Base-by-base conservation (phyloP, 2,888 invertebrate genomes). In the Hypselothyrea guttata region DNA sequence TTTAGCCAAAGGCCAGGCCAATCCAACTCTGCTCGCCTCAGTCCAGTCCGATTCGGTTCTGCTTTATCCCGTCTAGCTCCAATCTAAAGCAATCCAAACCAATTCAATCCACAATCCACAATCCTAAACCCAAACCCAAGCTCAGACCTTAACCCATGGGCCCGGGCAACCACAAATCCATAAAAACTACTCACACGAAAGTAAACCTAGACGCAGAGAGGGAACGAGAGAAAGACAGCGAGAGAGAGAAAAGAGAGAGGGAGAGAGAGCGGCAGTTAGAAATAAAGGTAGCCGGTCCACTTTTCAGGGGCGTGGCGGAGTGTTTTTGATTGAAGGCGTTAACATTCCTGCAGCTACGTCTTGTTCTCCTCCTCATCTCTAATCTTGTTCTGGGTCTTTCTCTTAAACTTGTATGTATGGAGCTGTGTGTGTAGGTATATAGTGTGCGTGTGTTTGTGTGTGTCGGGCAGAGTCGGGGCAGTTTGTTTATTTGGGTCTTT, bases 121-220 rank as follows among this genome's bases (percentile, higher is more conserved):
- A 22, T 5, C 22, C 5, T 4, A 22, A 22, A 22, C 22, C 22
- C 5, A 22, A 22, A 22, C 22, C 22, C 22, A n/a, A n/a, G 5
- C 22, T 5, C 5, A 22, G 5, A 22, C 22, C 22, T 5, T 31
- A 35, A 34, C 37, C 35, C 47, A 31, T 16, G 4, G 44, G 15
- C 2, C 15, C 8, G 22, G 15, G 38, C n/a, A 31, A 22, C 42
- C 9, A 30, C 48, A n/a, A 37, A 57, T 40, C 42, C 41, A 54
- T 31, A 44, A 54, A 66, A 68, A 68, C 68, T 68, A 55, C 51
- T 54, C 48, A 68, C 58, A 55, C 47, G 62, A 28, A 22, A 22
- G 22, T 22, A 4, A 22, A 22, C 22, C 22, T 22, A 22, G 22
- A n/a, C n/a, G n/a, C n/a, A n/a, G n/a, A n/a, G 37, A 22, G 22